Evolutionary conservation across 1,140 invertebrate species (phyloP), one percentile per base, ranked within the genome.

Genomic region (Amphibalanus amphitrite): DNA sequence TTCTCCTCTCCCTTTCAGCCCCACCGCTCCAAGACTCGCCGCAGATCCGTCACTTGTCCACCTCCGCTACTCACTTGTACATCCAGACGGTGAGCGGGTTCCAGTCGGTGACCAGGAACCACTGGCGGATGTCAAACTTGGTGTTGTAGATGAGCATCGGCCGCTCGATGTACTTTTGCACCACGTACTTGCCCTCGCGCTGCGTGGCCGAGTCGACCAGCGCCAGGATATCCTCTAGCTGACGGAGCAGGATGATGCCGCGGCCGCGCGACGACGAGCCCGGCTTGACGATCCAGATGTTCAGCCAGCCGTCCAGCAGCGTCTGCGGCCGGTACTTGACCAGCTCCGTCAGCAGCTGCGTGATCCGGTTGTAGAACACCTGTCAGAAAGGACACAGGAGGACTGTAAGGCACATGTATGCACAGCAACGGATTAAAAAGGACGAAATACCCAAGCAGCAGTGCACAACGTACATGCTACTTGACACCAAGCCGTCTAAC

Each of bases 221-320:
- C 68, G 86, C 86, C 74, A 93, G 80, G 64, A 97, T 93, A 76
- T 92, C 90, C 74, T 93, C 90, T 20, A 96, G 82, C 77, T 88
- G 88, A 78, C 93, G 90, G 83, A 92, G 87, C 29, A 95, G 82
- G 26, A 89, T 85, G 72, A 97, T 96, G 67, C 93, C 94, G 76
- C 91, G 84, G 0, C 95, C 94, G 3, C 93, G 84, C 74, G 92
- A 96, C 79, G 93, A 91, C 70, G 93, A 93, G 23, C 93, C 92
- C 0, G 95, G 95, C 80, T 97, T 97, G 29, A 96, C 85, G 75
- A 97, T 97, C 94, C 94, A 97, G 70, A 95, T 86, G 80, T 96
- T 95, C 71, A 87, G 84, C 65, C 86, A 82, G 0, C 92, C 93
- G 79, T 95, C 93, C 75, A 80, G 79, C 0, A 88, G 85, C 70